Conservation (phyloP, 1,140 invertebrate species). For the Triops longicaudatus region DNA sequence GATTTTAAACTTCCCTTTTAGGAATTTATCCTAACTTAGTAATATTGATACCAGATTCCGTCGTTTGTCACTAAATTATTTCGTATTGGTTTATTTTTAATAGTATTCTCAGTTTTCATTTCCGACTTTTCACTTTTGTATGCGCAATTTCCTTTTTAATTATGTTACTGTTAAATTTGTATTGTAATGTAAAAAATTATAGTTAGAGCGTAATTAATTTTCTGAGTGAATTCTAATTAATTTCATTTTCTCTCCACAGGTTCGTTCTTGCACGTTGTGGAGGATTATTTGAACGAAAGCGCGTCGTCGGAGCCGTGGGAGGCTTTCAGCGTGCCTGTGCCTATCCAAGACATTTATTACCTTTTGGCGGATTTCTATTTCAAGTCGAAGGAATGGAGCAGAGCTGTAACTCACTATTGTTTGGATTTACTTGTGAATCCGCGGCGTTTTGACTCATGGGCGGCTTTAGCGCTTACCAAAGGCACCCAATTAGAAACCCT, state of each 20-base stretch:
- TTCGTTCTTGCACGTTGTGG: background rate
- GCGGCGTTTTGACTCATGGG: conserved; percentile 80
- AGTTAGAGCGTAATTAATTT: background rate
- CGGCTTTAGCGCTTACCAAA: conserved; percentile 69
- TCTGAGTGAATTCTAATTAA: background rate
- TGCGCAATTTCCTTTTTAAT: too few relatives aligned
- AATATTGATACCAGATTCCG: too few relatives aligned
- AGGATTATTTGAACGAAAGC: background rate
- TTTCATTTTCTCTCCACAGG: background rate
- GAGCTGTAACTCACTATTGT: conserved; percentile 71
- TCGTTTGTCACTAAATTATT: too few relatives aligned
- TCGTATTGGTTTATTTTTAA: too few relatives aligned
- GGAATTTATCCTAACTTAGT: too few relatives aligned
- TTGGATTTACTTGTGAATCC: conserved; percentile 72
- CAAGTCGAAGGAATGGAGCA: conserved; percentile 66
- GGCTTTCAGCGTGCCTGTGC: conserved; percentile 37
- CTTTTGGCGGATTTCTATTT: conserved; percentile 86
- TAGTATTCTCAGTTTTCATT: too few relatives aligned
- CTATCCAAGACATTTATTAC: conserved; percentile 65
- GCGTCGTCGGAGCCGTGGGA: background rate
- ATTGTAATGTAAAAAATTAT: background rate
- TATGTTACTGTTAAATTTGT: too few relatives aligned
- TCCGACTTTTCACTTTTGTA: too few relatives aligned
- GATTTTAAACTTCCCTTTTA: too few relatives aligned
- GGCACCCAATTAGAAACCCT: conserved; percentile 69